Base-by-base conservation (phyloP, 2,888 invertebrate genomes). In the Acleris cristana region DNA sequence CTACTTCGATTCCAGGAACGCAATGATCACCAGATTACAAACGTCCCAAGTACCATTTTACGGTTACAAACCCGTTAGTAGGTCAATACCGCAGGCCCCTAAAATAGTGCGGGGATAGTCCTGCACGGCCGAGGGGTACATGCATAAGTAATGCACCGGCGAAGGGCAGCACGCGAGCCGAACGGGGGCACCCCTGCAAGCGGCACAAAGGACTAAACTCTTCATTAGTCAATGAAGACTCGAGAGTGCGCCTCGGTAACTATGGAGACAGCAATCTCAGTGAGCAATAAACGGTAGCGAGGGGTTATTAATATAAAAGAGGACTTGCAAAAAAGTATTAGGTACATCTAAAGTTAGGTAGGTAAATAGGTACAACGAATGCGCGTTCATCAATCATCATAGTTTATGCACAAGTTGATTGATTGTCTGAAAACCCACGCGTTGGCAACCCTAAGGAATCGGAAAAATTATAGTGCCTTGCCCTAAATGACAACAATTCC, bases 61-160 rank as follows among this genome's bases (percentile, higher is more conserved):
- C 40, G 40, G 40, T 40, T 40, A 40, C 40, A 40, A 40, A 40
- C 40, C 23, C 23, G 16, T 53, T 52, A 56, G 44, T 57, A 62
- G 61, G 66, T 53, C 55, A 70, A 54, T 56, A 67, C 60, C 64
- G 48, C 45, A 40, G 63, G 56, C 54, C 69, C 62, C 58, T 65
- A 65, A 63, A 65, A 52, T 62, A 65, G 64, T 64, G 56, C 64
- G 64, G 64, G 64, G 64, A 59, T 60, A 57, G 63, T 64, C 56
- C 69, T 59, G 72, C 62, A 70, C 67, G 69, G 51, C 18, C 76
- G 75, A 77, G 67, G 60, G 55, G 80, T 79, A 83, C 87, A 91
- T 92, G 87, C 90, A 92, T 92, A 90, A 91, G 89, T 92, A 90
- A 91, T 91, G 88, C 89, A 87, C 76, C 76, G 80, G 82, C 82